Evolutionary conservation across 35 echinoderm and acorn worm species (phyloP).

Genomic region (Strongylocentrotus purpuratus): DNA sequence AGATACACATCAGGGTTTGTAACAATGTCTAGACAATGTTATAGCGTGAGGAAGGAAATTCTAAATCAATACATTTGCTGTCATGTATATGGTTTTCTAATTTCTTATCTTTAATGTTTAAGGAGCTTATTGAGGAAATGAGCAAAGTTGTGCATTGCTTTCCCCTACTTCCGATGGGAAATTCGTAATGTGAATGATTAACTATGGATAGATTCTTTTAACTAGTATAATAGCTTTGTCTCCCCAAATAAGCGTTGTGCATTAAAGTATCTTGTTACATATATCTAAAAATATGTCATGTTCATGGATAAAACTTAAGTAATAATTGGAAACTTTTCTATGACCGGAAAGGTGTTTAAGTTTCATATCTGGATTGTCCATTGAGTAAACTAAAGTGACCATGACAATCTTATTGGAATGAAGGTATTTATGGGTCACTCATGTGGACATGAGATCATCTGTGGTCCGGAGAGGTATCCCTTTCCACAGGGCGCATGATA

Average conservation of each 20-base stretch:
- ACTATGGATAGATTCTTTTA: background rate
- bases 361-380: background rate
- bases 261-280: background rate
- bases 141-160: background rate
- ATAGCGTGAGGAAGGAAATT: background rate
- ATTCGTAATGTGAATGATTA: background rate
- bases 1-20: background rate
- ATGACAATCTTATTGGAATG: background rate
- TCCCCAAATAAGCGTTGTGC: background rate
- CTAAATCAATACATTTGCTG: background rate
- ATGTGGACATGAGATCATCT: conserved; percentile 1
- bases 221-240: background rate
- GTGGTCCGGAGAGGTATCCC: background rate
- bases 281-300: background rate
- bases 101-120: background rate
- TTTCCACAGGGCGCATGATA: background rate
- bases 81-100: background rate
- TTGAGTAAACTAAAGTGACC: background rate
- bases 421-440: background rate
- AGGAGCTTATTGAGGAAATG: background rate
- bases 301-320: background rate
- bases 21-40: background rate
- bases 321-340: background rate
- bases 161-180: background rate
- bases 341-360: background rate